phyloP scores from a whole-genome alignment of 2,888 invertebrate genomes.

The Yponomeuta malinellus region DNA sequence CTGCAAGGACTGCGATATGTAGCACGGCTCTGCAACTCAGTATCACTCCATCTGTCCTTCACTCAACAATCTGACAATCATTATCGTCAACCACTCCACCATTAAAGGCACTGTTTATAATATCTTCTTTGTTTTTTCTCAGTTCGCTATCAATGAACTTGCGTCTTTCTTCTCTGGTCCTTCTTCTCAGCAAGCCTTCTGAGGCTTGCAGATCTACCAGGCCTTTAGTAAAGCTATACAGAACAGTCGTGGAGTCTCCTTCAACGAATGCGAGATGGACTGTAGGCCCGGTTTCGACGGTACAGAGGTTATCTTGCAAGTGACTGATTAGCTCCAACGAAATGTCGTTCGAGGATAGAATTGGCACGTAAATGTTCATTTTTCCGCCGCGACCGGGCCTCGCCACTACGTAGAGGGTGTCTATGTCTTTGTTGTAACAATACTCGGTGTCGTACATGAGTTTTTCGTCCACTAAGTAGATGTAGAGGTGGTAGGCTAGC shows the following conservation, averaged over 20 bases:
- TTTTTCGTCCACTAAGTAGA: slow-evolving; percentile 62
- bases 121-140: slow-evolving; percentile 44
- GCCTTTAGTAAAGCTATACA: slow-evolving; percentile 62
- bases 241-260: slow-evolving; percentile 59
- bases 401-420: slow-evolving; percentile 60
- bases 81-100: slow-evolving; percentile 54
- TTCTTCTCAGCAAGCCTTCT: slow-evolving; percentile 36
- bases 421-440: slow-evolving; percentile 61
- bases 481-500: slow-evolving; percentile 58
- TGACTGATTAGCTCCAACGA: slow-evolving; percentile 49
- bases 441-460: slow-evolving; percentile 69
- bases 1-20: too few species aligned
- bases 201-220: slow-evolving; percentile 43
- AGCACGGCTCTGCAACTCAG: too few species aligned
- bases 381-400: slow-evolving; percentile 52
- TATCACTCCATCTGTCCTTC: neutral
- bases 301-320: slow-evolving; percentile 63
- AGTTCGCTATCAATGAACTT: slow-evolving; percentile 59
- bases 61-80: slow-evolving; percentile 9
- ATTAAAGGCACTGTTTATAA: slow-evolving; percentile 55
- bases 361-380: slow-evolving; percentile 63
- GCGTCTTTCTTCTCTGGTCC: slow-evolving; percentile 47
- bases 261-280: slow-evolving; percentile 63
- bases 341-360: slow-evolving; percentile 46
- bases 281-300: slow-evolving; percentile 56